A percentile compares a stretch with the other conserved stretches of the same genome.
phyloP scores from a whole-genome alignment of 2,888 invertebrate species.

The Maniola hyperantus region DNA sequence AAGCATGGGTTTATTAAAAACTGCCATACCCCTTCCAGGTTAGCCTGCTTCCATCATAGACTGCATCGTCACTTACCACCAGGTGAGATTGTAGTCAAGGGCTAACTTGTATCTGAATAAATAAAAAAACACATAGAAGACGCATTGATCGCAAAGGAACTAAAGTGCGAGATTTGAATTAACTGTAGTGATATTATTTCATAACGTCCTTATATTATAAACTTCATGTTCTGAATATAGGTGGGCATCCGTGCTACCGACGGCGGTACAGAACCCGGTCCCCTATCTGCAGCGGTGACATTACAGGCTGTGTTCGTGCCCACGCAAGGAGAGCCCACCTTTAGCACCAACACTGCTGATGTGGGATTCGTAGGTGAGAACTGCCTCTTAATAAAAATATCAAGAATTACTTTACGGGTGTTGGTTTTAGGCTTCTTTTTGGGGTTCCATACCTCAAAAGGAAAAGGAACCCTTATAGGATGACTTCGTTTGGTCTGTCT shows the following conservation, averaged over 20 bases:
- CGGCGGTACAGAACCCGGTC: conserved; percentile 66
- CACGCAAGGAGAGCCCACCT: conserved; percentile 71
- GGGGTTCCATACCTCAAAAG: no score
- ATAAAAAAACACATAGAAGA: no score
- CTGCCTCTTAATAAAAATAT: not conserved
- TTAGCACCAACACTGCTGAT: conserved; percentile 46
- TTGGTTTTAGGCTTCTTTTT: not conserved
- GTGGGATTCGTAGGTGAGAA: conserved; percentile 67
- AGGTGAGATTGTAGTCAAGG: no score
- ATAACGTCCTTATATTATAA: not conserved
- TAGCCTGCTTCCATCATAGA: no score
- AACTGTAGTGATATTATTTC: not conserved
- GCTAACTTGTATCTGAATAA: no score
- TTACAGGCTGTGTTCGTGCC: conserved; percentile 73
- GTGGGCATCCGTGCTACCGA: conserved; percentile 76
- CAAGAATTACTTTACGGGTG: not conserved
- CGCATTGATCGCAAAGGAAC: no score
- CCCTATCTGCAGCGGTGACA: conserved; percentile 49
- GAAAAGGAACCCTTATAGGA: no score
- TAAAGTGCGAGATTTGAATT: no score
- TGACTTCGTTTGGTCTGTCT: no score
- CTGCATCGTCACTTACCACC: no score
- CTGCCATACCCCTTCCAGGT: no score
- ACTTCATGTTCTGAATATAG: conserved; percentile 48
- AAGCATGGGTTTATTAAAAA: no score